Base-by-base conservation (phyloP, 2,113 vertebrate species). In the Gymnobelideus leadbeateri region DNA sequence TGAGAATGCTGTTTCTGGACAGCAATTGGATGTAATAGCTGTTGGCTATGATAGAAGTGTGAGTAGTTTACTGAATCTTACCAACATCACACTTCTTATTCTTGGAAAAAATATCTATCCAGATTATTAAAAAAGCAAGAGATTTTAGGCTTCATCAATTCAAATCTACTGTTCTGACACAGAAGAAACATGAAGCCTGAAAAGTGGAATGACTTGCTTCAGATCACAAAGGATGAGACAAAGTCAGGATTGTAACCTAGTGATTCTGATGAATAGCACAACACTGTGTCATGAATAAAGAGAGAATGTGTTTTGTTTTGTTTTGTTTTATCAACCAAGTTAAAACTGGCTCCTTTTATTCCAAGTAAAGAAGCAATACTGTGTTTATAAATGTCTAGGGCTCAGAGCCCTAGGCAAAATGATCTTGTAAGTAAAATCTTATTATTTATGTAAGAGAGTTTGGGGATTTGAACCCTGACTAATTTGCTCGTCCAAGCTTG, bases 1-100 rank as follows among this genome's bases (percentile, higher is more conserved):
- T 98, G 96, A 94, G 96, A 96, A 94, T 84, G 89, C 84, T 94
- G 95, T 93, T 96, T 90, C 52, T 57, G 31, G 91, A 31, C 37
- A 92, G 31, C n/a, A 90, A 21, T 57, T 8, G 23, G 8, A 43
- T 89, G 47, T 47, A 84, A 94, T 91, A 53, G 95, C 0, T 12
- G 25, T 46, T 91, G 94, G 43, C n/a, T 28, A 37, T 93, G 53
- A 94, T 43, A 94, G 90, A 57, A 91, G 91, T 24, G 26, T 21
- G 51, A 94, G 55, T 8, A 23, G 53, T 43, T 37, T 91, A 25
- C 37, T 84, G 53, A 53, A 46, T 95, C 37, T 31, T 92, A 91
- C 84, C n/a, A 47, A 47, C 0, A 84, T 14, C 93, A 53, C 54
- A 61, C 31, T 90, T 8, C 26, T 89, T 37, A 46, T 37, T 94